phyloP scores from a whole-genome alignment of 2,113 vertebrate species.

The Amblyopsis rosae region DNA sequence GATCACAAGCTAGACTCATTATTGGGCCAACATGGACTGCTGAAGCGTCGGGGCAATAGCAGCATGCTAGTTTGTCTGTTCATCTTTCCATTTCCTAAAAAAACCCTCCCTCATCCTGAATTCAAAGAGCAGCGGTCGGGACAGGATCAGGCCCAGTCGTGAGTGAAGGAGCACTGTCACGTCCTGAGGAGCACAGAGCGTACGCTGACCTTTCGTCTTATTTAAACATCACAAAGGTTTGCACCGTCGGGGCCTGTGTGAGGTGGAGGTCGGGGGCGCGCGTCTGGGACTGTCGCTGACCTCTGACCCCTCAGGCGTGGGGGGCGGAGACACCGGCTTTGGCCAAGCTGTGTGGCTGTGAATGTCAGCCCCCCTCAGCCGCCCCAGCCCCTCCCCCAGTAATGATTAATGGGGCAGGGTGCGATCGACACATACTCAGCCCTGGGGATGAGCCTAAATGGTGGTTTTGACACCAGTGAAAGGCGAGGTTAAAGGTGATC shows the following conservation, averaged over 20 bases:
- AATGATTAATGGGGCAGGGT: conserved; percentile 86
- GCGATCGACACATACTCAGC: conserved; percentile 81
- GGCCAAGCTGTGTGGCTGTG: conserved; percentile 48
- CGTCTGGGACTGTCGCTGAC: conserved; percentile 63
- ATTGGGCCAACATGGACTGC: conserved; percentile 35
- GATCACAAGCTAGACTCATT: conserved; percentile 34
- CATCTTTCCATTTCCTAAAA: conserved; percentile 21
- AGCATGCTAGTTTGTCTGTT: conserved; percentile 18
- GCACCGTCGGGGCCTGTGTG: conserved; percentile 44
- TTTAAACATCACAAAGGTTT: conserved; percentile 79
- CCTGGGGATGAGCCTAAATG: conserved; percentile 86
- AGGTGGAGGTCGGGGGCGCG: conserved; percentile 46
- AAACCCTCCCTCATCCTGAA: conserved; percentile 33
- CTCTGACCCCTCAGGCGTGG: conserved; percentile 64
- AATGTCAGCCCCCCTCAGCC: conserved; percentile 47
- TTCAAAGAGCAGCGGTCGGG: conserved; percentile 28
- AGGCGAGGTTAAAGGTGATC: conserved; percentile 93
- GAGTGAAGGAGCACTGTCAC: conserved; percentile 57
- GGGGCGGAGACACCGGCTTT: conserved; percentile 34
- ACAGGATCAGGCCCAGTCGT: conserved; percentile 41
- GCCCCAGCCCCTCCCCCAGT: conserved; percentile 47
- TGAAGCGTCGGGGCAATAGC: conserved; percentile 38
- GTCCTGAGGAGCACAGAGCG: conserved; percentile 32
- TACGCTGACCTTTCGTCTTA: conserved; percentile 77
- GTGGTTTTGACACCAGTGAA: conserved; percentile 88